Evolutionary conservation across 2,113 vertebrate species (phyloP).

Genomic region (Syrmaticus mikado): DNA sequence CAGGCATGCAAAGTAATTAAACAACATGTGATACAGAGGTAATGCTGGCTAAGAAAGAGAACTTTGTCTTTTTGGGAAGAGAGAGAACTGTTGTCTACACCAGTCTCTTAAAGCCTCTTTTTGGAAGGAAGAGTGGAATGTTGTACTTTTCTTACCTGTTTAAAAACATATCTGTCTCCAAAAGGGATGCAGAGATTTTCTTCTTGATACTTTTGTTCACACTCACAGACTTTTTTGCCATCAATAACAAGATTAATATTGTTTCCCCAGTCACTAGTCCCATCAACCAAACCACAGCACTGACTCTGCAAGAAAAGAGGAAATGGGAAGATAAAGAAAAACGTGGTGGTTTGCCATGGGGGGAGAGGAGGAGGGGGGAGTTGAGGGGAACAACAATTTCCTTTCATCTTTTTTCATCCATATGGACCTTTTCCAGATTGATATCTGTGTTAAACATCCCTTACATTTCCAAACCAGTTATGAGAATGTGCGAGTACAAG

Average conservation of each 20-base stretch:
- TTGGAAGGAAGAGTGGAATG: neutral
- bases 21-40: neutral
- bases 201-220: accelerated
- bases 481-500: neutral
- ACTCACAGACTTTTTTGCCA: conserved; percentile 13
- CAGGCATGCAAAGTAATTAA: neutral
- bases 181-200: accelerated
- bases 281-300: conserved; percentile 76
- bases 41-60: neutral
- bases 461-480: neutral
- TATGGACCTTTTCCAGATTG: neutral
- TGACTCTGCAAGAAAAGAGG: conserved; percentile 62
- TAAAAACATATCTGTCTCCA: accelerated
- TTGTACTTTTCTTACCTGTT: conserved; percentile 1
- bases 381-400: neutral
- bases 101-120: neutral
- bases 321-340: neutral
- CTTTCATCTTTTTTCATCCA: neutral
- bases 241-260: accelerated
- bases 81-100: neutral
- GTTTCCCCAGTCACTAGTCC: conserved; percentile 67
- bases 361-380: neutral
- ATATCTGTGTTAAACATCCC: neutral
- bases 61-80: neutral
- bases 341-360: neutral